phyloP scores from a whole-genome alignment of 2,797 vertebrate species.

The Tamandua tetradactyla region DNA sequence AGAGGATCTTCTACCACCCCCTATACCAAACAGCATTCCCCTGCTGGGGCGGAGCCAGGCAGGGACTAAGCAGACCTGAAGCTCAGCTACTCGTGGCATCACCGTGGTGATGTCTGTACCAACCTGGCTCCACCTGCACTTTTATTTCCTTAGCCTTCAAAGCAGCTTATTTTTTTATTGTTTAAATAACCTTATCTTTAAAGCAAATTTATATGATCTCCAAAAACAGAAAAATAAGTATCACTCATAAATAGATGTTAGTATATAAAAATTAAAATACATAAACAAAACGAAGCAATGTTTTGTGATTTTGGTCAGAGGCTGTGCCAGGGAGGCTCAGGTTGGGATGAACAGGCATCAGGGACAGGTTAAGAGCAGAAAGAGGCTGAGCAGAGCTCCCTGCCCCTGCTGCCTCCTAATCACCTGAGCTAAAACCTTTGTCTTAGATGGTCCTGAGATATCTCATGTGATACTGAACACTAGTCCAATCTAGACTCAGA shows the following conservation, averaged over 20 bases:
- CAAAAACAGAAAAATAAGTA: background rate
- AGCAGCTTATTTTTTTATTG: background rate
- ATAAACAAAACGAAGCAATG: background rate
- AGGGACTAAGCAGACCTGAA: background rate
- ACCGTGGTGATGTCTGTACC: background rate
- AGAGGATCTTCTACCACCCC: background rate
- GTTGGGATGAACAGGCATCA: background rate
- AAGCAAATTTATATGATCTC: background rate
- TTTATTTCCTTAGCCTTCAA: background rate
- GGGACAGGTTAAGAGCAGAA: background rate
- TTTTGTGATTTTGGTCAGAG: background rate
- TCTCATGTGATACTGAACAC: background rate
- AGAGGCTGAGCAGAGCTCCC: background rate
- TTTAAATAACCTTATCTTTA: background rate
- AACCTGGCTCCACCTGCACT: background rate
- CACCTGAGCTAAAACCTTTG: background rate
- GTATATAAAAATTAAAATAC: background rate
- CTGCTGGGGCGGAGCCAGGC: background rate
- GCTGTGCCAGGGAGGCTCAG: background rate
- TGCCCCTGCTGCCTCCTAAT: background rate
- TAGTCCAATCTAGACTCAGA: fast-evolving
- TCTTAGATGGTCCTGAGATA: background rate
- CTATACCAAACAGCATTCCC: background rate
- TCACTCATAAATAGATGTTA: background rate
- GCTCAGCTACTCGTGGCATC: background rate